Evolutionary conservation across 2,797 vertebrate species (phyloP), one percentile per base, ranked within the genome.

Genomic region (Oreortyx pictus): DNA sequence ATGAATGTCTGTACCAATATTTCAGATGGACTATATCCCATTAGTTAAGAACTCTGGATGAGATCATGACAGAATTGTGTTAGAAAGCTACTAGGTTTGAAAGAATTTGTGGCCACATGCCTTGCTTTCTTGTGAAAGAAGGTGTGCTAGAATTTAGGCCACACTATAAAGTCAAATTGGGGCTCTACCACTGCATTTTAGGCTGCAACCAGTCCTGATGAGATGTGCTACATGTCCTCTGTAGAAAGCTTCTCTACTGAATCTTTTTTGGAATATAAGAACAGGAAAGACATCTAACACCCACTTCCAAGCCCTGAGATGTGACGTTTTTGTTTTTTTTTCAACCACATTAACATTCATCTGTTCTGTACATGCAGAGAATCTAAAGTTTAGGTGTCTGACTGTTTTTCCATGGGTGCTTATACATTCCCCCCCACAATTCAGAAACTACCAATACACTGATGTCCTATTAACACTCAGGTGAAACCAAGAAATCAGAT

Each of bases 1-100:
- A 71, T 73, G 54, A 88, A 90, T 90, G 87, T 93, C 85, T 81
- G 62, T 83, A 87, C 35, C 43, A 92, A 92, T 95, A 95, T 75
- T 88, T 95, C 82, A 83, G 65, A 85, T 57, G 79, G 65, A 57
- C 62, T 95, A 25, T 39, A 87, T 44, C 12, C 37, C 54, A 86
- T 93, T 93, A 94, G 54, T 68, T 87, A 82, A 72, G 49, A 59
- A 62, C 27, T 72, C 66, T 24, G 29, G 14, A 5, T 25, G 67
- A 16, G 14, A 33, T 78, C 72, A 33, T 72, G 73, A 62, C 20
- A 46, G 54, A 86, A 90, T 59, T 74, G 11, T 44, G 20, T 78
- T 60, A 86, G 29, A 82, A 92, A 89, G 46, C 25, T 94, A 71
- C 7, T 25, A 50, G 19, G 39, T 23, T 59, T 78, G 23, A 75